phyloP scores from a whole-genome alignment of 2,113 vertebrate genomes.

The Irena cyanogastra region DNA sequence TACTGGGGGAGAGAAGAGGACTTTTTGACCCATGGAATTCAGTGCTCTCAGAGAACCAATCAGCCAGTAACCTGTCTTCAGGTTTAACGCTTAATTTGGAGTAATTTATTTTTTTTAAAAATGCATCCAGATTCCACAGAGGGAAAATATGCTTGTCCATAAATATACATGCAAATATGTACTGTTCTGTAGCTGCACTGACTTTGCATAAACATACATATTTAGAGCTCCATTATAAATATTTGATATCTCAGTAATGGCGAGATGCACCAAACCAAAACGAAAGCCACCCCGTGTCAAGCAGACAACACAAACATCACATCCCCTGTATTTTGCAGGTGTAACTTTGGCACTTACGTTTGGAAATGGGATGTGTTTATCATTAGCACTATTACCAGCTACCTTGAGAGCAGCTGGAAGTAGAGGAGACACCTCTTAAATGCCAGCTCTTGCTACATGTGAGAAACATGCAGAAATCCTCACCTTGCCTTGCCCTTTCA shows the following conservation, averaged over 20 bases:
- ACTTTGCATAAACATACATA: neutral
- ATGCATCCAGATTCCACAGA: neutral
- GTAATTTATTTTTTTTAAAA: neutral
- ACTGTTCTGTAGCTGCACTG: neutral
- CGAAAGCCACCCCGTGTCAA: neutral
- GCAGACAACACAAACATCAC: fast-evolving
- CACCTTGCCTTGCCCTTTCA: slow-evolving; percentile 98
- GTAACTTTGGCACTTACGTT: neutral
- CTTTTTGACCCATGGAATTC: neutral
- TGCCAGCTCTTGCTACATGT: neutral
- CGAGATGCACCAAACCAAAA: neutral
- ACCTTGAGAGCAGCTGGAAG: neutral
- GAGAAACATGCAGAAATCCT: slow-evolving; percentile 30
- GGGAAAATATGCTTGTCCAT: neutral
- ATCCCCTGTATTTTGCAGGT: neutral
- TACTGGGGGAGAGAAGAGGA: neutral
- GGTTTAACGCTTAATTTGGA: neutral
- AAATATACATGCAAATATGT: neutral
- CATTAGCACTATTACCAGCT: neutral
- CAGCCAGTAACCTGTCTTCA: neutral
- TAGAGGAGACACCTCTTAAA: neutral
- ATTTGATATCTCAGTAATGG: neutral
- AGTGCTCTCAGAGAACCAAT: neutral
- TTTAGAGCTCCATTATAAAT: neutral
- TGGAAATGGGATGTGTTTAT: neutral